Percentiles rank a stretch among this genome's conserved stretches.
These are phyloP conservation scores for Papilio demoleus DNA, from an alignment of 2,888 invertebrate species.

Conservation along the genomic window DNA sequence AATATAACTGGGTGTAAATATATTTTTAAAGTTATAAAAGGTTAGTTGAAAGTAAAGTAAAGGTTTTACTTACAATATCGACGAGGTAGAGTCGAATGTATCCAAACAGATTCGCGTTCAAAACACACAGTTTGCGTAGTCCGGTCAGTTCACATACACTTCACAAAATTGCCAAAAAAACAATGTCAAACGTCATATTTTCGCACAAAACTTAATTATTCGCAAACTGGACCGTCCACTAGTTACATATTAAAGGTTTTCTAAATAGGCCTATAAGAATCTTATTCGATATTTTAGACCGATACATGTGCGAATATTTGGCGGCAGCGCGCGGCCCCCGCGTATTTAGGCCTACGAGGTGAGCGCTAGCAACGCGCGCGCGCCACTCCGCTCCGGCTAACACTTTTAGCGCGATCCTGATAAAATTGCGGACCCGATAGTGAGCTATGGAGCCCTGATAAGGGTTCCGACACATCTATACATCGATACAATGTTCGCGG, in stretches of 20 bases:
- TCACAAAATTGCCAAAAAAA: slow-evolving; percentile 59
- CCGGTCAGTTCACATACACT: slow-evolving; percentile 56
- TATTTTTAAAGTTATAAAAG: slow-evolving; percentile 31
- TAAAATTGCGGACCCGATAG: slow-evolving; percentile 45
- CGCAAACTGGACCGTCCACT: slow-evolving; percentile 52
- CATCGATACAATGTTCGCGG: slow-evolving; percentile 41
- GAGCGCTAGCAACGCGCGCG: slow-evolving; percentile 48
- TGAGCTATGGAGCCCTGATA: slow-evolving; percentile 60
- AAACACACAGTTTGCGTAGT: slow-evolving; percentile 33
- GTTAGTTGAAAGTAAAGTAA: slow-evolving; percentile 46
- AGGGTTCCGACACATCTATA: slow-evolving; percentile 52
- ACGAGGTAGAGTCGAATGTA: slow-evolving; percentile 46
- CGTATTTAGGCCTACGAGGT: slow-evolving; percentile 70
- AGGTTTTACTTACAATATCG: slow-evolving; percentile 61
- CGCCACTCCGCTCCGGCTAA: slow-evolving; percentile 42
- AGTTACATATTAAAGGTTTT: slow-evolving; percentile 50
- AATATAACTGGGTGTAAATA: slow-evolving; percentile 40
- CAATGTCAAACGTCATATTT: slow-evolving; percentile 50
- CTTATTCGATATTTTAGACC: slow-evolving; percentile 67
- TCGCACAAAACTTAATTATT: slow-evolving; percentile 56
- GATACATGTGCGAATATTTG: slow-evolving; percentile 70
- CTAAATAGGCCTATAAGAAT: slow-evolving; percentile 81
- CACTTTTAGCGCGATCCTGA: slow-evolving; percentile 43
- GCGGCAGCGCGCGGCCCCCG: slow-evolving; percentile 62
- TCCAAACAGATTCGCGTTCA: slow-evolving; percentile 49